These are phyloP conservation scores for Bambusicola thoracicus DNA, from an alignment of 2,113 vertebrate genomes.

Conservation along the genomic window DNA sequence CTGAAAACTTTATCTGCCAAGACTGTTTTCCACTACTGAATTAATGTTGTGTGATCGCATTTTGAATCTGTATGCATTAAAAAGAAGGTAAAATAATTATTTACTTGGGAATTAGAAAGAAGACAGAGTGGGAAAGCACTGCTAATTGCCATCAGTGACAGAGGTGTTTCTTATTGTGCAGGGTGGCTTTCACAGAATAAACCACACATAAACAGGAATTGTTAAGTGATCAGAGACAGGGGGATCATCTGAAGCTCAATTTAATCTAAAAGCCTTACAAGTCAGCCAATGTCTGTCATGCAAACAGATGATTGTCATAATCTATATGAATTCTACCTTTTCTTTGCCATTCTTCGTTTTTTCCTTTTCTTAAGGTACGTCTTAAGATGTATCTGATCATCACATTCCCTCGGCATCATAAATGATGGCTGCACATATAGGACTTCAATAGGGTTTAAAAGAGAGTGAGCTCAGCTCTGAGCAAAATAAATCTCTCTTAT, in stretches of 20 bases:
- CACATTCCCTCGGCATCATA: neutral
- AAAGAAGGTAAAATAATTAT: neutral
- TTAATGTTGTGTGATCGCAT: neutral
- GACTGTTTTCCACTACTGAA: neutral
- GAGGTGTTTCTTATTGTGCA: neutral
- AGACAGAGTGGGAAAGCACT: neutral
- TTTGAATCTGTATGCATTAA: neutral
- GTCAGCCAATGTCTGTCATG: neutral
- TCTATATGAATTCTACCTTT: neutral
- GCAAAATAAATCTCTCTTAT: neutral
- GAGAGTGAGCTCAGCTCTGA: neutral
- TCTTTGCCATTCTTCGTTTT: neutral
- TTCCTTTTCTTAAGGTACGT: neutral
- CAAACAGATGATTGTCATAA: conserved; percentile 9
- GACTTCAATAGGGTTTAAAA: neutral
- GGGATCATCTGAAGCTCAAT: conserved; percentile 5
- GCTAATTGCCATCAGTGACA: neutral
- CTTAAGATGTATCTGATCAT: neutral
- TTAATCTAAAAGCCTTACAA: conserved; percentile 12
- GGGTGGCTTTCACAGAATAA: neutral
- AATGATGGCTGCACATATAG: neutral
- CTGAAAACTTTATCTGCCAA: neutral
- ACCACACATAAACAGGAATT: neutral
- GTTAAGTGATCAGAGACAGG: neutral
- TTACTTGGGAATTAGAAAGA: neutral